Base-by-base conservation (phyloP, 1,140 invertebrate genomes). In the Palaemon carinicauda region DNA sequence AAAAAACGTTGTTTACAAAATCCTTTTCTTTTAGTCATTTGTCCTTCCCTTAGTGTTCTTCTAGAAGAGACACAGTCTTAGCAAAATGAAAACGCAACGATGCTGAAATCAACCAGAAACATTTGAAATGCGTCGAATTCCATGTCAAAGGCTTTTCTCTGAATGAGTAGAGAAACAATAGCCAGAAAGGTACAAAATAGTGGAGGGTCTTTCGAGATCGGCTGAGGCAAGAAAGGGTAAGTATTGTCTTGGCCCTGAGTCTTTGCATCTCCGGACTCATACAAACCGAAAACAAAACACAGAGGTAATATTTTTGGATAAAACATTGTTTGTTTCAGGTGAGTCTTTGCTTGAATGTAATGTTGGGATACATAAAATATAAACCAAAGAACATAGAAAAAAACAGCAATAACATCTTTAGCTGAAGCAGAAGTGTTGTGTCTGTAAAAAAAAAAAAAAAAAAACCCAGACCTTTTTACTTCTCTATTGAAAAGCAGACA, bases 221-320 rank as follows among this genome's bases (percentile, higher is more conserved):
- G 80, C 83, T 75, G 83, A 86, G 83, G 83, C 50, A 86, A 86
- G 83, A 86, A 86, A 86, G 83, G 83, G 77, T 86, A 86, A 86
- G 83, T 54, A 86, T 86, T 86, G 83, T 86, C 75, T 86, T 52
- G 75, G 83, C 60, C 77, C 82, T 65, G 56, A 53, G 65, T 17
- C 65, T 75, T 79, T 74, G 53, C 78, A 77, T 86, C 83, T 60
- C 77, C 52, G 77, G 65, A 60, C 77, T 80, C 75, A 71, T 51
- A 86, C 83, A 86, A 73, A 86, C 54, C 75, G 24, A 29, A 54
- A 73, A 86, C 83, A 86, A 86, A 86, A 86, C 83, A 80, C 83
- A 65, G 65, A 77, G 83, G 83, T 80, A 80, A 86, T 80, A 80
- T 79, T 86, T 86, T 86, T 86, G 77, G 60, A 86, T 86, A 80